Conservation (phyloP, 1,140 invertebrate species). For the Proctacanthus coquilletti region DNA sequence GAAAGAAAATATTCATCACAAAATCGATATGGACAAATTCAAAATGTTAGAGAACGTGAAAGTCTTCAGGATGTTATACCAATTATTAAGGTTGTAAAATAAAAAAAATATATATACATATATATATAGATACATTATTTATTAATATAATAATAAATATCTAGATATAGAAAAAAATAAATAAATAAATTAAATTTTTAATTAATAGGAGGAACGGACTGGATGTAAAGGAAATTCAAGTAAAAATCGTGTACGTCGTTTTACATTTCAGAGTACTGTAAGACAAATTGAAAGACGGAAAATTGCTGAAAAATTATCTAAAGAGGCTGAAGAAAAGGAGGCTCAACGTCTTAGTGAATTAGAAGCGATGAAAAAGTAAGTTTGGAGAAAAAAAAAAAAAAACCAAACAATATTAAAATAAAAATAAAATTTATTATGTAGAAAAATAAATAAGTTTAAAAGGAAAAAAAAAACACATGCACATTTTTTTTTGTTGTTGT, state of each 20-base stretch:
- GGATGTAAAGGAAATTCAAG: no score
- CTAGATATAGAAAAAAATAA: no score
- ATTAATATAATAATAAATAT: no score
- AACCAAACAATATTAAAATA: neutral
- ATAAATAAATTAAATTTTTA: no score
- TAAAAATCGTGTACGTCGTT: slow-evolving; percentile 42
- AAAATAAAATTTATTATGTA: neutral
- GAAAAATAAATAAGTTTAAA: neutral
- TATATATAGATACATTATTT: no score
- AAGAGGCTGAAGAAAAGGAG: slow-evolving; percentile 60
- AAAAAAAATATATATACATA: no score
- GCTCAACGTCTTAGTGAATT: slow-evolving; percentile 53
- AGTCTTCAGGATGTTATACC: slow-evolving; percentile 13
- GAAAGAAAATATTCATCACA: no score
- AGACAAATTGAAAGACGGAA: slow-evolving; percentile 55
- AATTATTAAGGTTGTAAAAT: slow-evolving; percentile 10
- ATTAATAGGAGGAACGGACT: no score
- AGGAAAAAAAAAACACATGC: neutral
- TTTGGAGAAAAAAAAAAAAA: slow-evolving; percentile 55
- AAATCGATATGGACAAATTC: no score
- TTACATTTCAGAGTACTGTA: slow-evolving; percentile 69
- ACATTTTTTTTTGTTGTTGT: slow-evolving; percentile 3
- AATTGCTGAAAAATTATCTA: slow-evolving; percentile 54
- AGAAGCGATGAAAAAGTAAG: slow-evolving; percentile 49
- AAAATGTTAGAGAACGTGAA: slow-evolving; percentile 12